Conservation (phyloP, 2,113 vertebrate species). For the Centropristis striata region DNA sequence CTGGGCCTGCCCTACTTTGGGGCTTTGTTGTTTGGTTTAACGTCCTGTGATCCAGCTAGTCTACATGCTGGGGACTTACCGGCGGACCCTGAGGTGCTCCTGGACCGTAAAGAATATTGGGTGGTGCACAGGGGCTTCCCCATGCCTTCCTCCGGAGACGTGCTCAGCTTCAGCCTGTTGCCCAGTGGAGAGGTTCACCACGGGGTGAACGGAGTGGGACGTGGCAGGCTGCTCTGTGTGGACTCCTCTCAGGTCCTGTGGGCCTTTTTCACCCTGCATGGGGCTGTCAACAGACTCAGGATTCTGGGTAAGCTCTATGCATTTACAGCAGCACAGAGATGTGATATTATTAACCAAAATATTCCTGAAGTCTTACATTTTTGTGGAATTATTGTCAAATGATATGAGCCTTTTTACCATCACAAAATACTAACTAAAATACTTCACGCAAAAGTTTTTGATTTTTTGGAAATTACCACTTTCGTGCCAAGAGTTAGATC, state of each 20-base stretch:
- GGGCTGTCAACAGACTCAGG: conserved; percentile 93
- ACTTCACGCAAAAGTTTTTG: neutral
- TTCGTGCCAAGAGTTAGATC: too few relatives aligned
- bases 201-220: conserved; percentile 91
- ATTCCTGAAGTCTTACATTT: too few relatives aligned
- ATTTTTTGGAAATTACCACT: neutral
- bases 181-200: conserved; percentile 94
- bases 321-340: neutral
- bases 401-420: neutral
- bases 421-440: neutral
- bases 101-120: conserved; percentile 99
- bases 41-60: conserved; percentile 94
- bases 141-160: conserved; percentile 89
- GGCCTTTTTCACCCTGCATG: conserved; percentile 96
- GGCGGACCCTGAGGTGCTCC: conserved; percentile 92
- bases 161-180: conserved; percentile 94
- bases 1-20: conserved; percentile 93
- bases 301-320: conserved; percentile 88
- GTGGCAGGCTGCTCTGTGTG: conserved; percentile 94
- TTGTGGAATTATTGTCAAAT: neutral
- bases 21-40: conserved; percentile 94
- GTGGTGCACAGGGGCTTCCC: conserved; percentile 94
- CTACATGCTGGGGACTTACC: conserved; percentile 94
- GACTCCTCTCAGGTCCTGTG: conserved; percentile 97
- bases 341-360: neutral